These are phyloP conservation scores for Erynnis tages DNA, from an alignment of 2,888 invertebrate genomes.

Conservation along the genomic window DNA sequence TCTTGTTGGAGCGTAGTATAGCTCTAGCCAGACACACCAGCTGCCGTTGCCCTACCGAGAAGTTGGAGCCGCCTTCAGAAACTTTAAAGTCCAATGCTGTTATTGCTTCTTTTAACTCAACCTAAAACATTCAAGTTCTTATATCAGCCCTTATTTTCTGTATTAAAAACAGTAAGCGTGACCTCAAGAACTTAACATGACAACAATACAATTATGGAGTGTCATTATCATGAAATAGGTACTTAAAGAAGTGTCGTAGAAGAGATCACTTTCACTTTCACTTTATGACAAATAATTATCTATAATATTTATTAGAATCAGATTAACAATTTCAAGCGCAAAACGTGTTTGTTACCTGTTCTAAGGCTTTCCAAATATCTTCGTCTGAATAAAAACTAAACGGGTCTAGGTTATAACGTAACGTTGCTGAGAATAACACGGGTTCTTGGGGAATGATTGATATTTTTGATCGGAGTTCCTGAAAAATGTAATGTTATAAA, in stretches of 20 bases:
- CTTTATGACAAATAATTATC: no score
- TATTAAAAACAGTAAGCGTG: no score
- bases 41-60: constrained; percentile 91
- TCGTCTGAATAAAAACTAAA: constrained; percentile 83
- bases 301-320: background rate
- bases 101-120: constrained; percentile 87
- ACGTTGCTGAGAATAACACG: constrained; percentile 84
- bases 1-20: constrained; percentile 86
- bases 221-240: no score
- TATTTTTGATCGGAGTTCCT: constrained; percentile 84
- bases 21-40: constrained; percentile 90
- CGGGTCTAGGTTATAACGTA: constrained; percentile 88
- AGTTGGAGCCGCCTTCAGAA: constrained; percentile 87
- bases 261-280: no score
- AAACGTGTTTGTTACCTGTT: constrained; percentile 66
- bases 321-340: background rate
- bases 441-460: constrained; percentile 88
- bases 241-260: no score
- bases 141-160: background rate
- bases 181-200: no score
- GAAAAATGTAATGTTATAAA: constrained; percentile 30
- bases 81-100: constrained; percentile 85
- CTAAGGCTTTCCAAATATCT: constrained; percentile 85
- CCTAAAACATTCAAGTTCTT: constrained; percentile 60
- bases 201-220: no score